Percentiles rank a stretch among this genome's conserved stretches.
These are phyloP conservation scores for Cliona cf. orientalis DNA, from an alignment of 37 sponge, comb jelly and placozoan species.

Conservation along the genomic window DNA sequence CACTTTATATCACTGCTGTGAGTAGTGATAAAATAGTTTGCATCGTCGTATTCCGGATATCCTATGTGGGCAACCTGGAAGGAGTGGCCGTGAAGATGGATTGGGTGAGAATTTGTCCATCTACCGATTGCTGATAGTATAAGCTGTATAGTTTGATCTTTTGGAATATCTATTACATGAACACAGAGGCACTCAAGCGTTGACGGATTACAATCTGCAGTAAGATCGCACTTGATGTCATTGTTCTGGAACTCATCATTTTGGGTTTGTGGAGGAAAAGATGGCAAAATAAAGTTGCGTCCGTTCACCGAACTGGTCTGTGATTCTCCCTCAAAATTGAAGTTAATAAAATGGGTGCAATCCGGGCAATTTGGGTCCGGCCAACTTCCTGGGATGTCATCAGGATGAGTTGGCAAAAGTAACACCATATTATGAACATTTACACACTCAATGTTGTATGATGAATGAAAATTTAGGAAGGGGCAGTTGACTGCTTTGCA, in stretches of 20 bases:
- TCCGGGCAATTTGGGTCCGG: neutral
- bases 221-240: neutral
- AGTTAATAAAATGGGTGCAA: constrained; percentile 12
- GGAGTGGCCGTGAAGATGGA: constrained; percentile 71
- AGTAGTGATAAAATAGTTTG: neutral
- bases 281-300: constrained; percentile 17
- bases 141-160: constrained; percentile 16
- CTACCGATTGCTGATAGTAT: constrained; percentile 2
- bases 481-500: constrained; percentile 78
- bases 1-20: constrained; percentile 28
- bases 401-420: neutral
- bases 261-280: constrained; percentile 23
- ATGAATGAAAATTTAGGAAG: constrained; percentile 47
- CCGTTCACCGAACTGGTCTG: constrained; percentile 32
- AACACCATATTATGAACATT: neutral
- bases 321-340: constrained; percentile 23
- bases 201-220: neutral
- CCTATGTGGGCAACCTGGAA: constrained; percentile 75
- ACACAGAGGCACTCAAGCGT: constrained; percentile 17
- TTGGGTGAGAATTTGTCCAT: constrained; percentile 34
- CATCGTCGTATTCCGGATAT: constrained; percentile 47
- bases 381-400: neutral
- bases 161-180: constrained; percentile 1
- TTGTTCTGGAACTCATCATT: neutral
- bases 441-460: constrained; percentile 53